Base-by-base conservation (phyloP, 2,113 vertebrate species). In the Holacanthus passer region DNA sequence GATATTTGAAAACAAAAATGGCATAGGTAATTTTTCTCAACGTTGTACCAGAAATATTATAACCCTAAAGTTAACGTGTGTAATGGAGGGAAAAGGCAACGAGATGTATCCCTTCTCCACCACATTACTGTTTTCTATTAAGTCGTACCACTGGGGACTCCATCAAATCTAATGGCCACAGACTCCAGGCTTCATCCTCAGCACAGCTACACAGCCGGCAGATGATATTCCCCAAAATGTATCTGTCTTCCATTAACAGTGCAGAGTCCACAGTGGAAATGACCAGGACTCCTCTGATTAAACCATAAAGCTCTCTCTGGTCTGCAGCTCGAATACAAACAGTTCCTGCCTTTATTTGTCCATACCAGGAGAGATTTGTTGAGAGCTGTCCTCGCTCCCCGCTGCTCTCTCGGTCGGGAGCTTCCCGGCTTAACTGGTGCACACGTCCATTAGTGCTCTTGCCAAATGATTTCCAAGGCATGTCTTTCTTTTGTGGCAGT, bases 191-290 rank as follows among this genome's bases (percentile, higher is more conserved):
- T 29, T 71, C 77, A 31, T 50, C 65, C 20, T 43, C 58, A 5
- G 31, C 41, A 60, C 53, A 67, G 37, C 53, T 39, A 5, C 41
- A 52, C 27, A 35, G 39, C 50, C 72, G 7, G 22, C 32, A 13
- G 43, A 83, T 62, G 31, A 78, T n/a, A 10, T 53, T 59, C 17
- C 73, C 41, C 39, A 80, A 24, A 41, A 16, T 27, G 31, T 35
- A 24, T 22, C 63, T 3, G n/a, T 29, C 66, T 47, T 48, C 37
- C 62, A 67, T 72, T 71, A 86, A 39, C 37, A 7, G 62, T 4
- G 31, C 52, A 43, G 58, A 56, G 17, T 55, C 71, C 0, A 55
- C 59, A 5, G 43, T 24, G 60, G 60, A 64, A 65, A 47, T 62
- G 27, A 65, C 12, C 29, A 24, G 13, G 47, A 56, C 20, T 59